phyloP scores from a whole-genome alignment of 1,140 invertebrate genomes.

The Chlorops oryzae region DNA sequence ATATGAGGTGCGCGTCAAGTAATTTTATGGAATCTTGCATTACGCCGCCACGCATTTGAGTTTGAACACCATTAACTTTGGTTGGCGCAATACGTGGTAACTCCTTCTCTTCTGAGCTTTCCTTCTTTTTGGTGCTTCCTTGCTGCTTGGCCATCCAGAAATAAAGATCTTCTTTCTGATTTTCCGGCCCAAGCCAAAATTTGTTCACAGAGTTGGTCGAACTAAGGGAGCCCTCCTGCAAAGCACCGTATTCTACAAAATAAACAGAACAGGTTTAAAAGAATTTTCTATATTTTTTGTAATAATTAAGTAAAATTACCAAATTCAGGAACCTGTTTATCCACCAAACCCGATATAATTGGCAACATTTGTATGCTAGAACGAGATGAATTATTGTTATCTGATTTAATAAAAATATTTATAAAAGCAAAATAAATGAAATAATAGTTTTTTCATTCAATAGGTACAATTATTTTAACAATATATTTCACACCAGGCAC shows the following conservation, averaged over 20 bases:
- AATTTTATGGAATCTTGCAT: conserved; percentile 77
- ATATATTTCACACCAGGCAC: no score
- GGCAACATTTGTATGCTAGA: conserved; percentile 48
- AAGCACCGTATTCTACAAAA: conserved; percentile 60
- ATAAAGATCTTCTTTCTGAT: conserved; percentile 77
- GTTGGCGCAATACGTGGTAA: conserved; percentile 24
- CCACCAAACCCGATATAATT: conserved; percentile 45
- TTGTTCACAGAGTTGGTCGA: conserved; percentile 51
- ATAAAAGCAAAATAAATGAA: no score
- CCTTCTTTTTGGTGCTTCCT: conserved; percentile 55
- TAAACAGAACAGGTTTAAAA: no score
- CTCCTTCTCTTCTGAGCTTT: conserved; percentile 29
- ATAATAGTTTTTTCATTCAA: no score
- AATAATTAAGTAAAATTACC: no score
- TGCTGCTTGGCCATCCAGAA: conserved; percentile 94
- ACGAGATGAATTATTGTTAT: conserved; percentile 48
- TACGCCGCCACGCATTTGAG: conserved; percentile 47
- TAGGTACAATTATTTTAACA: no score
- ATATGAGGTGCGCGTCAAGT: conserved; percentile 87
- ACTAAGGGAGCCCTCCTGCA: conserved; percentile 62
- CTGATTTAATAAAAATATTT: no score
- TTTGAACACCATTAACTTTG: conserved; percentile 28
- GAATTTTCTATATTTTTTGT: background rate
- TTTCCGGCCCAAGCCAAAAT: conserved; percentile 48
- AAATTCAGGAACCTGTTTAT: conserved; percentile 44